phyloP scores from a whole-genome alignment of 2,888 invertebrate genomes.

The Chrysolina americana region DNA sequence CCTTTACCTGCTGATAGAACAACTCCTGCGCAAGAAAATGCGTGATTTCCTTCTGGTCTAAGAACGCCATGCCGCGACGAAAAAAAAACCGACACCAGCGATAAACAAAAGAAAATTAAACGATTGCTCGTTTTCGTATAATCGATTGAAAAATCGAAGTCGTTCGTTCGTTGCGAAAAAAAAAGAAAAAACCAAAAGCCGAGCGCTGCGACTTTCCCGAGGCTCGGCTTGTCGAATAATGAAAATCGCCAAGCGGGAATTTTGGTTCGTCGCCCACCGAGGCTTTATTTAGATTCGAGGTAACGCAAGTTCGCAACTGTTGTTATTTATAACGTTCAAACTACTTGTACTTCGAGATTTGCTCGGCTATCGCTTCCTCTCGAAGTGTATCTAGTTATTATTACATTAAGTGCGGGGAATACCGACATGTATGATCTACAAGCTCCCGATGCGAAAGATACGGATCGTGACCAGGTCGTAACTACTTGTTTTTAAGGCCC shows the following conservation, averaged over 20 bases:
- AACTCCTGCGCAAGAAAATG: constrained; percentile 89
- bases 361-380: background rate
- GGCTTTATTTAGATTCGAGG: constrained; percentile 66
- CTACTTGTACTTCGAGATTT: constrained; percentile 20
- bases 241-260: constrained; percentile 65
- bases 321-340: constrained; percentile 35
- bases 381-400: constrained; percentile 18
- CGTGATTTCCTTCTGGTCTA: constrained; percentile 89
- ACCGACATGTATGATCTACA: constrained; percentile 23
- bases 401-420: constrained; percentile 23
- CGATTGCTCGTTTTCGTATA: constrained; percentile 30
- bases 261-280: constrained; percentile 68
- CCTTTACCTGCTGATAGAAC: constrained; percentile 79
- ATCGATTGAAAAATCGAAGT: constrained; percentile 44
- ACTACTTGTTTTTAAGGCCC: background rate
- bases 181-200: constrained; percentile 47
- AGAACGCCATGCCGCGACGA: constrained; percentile 65
- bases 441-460: background rate
- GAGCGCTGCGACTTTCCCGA: constrained; percentile 58
- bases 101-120: constrained; percentile 29
- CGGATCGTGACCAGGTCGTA: background rate
- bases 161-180: constrained; percentile 66
- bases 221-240: constrained; percentile 67
- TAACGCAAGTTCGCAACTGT: constrained; percentile 62
- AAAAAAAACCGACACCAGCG: constrained; percentile 29